Conservation (phyloP, 2,888 invertebrate species). For the Stramonita haemastoma region DNA sequence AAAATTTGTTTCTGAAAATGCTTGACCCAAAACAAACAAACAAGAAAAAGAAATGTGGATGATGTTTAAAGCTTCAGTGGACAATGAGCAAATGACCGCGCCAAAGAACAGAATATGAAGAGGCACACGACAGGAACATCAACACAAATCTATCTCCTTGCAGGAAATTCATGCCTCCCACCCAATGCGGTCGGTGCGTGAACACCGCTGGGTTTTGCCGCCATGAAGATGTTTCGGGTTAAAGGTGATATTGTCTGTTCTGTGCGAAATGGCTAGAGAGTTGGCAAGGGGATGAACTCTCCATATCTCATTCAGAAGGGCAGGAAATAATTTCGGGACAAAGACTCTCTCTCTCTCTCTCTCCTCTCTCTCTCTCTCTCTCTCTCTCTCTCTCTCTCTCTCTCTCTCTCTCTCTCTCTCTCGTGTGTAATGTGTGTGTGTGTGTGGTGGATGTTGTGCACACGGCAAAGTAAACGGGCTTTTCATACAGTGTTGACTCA, state of each 20-base stretch:
- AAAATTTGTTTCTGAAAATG: too few species aligned
- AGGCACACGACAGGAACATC: too few species aligned
- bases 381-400: constrained; percentile 5
- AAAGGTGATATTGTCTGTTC: constrained; percentile 24
- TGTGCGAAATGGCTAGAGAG: constrained; percentile 24
- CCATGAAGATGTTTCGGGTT: constrained; percentile 15
- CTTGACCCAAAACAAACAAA: too few species aligned
- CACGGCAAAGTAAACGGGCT: too few species aligned
- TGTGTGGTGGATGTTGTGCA: not conserved
- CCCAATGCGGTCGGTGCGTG: not conserved
- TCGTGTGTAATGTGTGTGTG: not conserved
- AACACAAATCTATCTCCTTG: not conserved
- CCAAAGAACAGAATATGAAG: too few species aligned
- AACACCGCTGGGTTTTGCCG: not conserved
- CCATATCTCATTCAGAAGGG: constrained; percentile 30
- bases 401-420: not conserved
- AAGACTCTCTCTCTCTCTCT: too few species aligned
- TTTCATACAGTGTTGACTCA: too few species aligned
- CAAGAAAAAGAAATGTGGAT: too few species aligned
- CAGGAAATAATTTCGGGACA: constrained; percentile 35
- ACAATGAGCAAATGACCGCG: too few species aligned
- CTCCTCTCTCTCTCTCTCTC: constrained; percentile 5
- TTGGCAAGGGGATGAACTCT: constrained; percentile 37
- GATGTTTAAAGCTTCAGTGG: too few species aligned
- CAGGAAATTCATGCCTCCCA: not conserved